Conservation (phyloP, 2,888 invertebrate genomes). For the Barypeithes pellucidus region DNA sequence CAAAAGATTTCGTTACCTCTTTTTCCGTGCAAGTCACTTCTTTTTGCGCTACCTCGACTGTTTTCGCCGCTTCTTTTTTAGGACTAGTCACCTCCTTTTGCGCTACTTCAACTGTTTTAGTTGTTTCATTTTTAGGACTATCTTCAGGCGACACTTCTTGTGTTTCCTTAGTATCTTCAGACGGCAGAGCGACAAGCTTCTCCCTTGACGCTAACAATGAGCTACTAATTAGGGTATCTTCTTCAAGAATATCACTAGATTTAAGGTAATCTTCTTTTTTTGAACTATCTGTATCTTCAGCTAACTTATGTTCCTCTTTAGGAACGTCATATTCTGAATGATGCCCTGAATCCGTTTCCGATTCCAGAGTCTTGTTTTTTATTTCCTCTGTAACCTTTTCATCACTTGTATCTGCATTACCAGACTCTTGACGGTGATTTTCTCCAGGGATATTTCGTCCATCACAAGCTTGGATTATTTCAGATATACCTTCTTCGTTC, state of each 20-base stretch:
- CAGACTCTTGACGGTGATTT: conserved; percentile 4
- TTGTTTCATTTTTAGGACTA: no score
- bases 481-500: not conserved
- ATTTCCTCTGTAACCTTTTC: not conserved
- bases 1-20: not conserved
- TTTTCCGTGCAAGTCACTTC: not conserved
- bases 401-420: not conserved
- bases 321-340: conserved; percentile 31
- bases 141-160: no score
- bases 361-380: conserved; percentile 8
- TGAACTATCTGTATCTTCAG: not conserved
- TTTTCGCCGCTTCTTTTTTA: not conserved
- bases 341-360: conserved; percentile 40
- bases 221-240: not conserved
- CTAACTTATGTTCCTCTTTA: conserved; percentile 3
- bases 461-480: conserved; percentile 20
- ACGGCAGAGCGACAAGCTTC: no score
- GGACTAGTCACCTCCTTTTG: no score
- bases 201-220: no score
- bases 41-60: not conserved
- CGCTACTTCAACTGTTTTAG: no score
- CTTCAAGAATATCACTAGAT: not conserved
- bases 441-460: not conserved
- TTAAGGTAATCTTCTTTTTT: not conserved
- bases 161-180: no score